A percentile compares a stretch with the other conserved stretches of the same genome.
Evolutionary conservation across 2,888 invertebrate genomes (phyloP).

Genomic region (Glyphotaelius pellucidus): DNA sequence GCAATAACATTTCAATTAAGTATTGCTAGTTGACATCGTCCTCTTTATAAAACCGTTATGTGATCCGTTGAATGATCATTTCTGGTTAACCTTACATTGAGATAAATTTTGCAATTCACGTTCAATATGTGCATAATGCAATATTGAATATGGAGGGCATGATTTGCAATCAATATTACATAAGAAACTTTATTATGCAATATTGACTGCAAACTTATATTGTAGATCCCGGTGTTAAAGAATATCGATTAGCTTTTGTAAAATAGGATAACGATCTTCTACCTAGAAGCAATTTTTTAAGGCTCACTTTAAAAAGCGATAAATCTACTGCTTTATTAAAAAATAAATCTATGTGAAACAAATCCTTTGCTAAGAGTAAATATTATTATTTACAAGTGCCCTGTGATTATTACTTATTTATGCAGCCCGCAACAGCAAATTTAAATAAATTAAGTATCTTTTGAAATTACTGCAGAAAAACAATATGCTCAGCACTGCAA

Average conservation of each 20-base stretch:
- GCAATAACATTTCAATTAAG: no score
- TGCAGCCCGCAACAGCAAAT: background rate
- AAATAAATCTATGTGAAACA: no score
- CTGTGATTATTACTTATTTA: background rate
- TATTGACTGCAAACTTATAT: background rate
- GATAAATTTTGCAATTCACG: background rate
- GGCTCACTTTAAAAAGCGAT: no score
- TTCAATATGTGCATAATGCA: background rate
- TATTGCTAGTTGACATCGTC: background rate
- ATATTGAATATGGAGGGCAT: background rate
- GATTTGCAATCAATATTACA: background rate
- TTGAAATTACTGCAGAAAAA: background rate
- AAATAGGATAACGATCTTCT: no score
- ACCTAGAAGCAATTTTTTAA: no score
- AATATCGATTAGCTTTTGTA: no score
- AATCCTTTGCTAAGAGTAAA: background rate
- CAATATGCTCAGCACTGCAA: background rate
- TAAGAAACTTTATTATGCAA: background rate
- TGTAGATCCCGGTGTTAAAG: background rate
- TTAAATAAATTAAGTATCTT: background rate
- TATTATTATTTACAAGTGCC: background rate
- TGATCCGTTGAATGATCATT: background rate
- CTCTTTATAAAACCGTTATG: background rate
- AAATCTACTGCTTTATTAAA: no score
- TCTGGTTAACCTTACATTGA: background rate